Conservation (phyloP, 2,797 vertebrate species). For the Neomorphus geoffroyi region DNA sequence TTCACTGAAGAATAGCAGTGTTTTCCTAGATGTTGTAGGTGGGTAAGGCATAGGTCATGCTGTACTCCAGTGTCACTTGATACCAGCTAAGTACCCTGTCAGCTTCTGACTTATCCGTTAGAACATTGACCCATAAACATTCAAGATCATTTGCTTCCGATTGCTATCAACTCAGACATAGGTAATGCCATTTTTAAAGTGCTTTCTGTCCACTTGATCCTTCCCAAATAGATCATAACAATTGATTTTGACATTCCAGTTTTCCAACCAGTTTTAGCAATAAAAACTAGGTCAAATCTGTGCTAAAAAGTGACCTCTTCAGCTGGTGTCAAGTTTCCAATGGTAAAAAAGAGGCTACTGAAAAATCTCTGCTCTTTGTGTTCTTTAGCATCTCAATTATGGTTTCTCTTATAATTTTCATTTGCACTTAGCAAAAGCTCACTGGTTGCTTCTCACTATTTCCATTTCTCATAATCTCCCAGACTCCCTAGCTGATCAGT, state of each 20-base stretch:
- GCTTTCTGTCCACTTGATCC: slow-evolving; percentile 46
- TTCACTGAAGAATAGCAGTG: not conserved
- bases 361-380: not conserved
- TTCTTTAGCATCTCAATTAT: not conserved
- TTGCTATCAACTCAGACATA: slow-evolving; percentile 38
- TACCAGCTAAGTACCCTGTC: slow-evolving; percentile 59
- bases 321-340: not conserved
- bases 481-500: not conserved
- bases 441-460: not conserved
- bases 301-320: not conserved
- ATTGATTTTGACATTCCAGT: slow-evolving; percentile 32
- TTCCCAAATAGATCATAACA: slow-evolving; percentile 42
- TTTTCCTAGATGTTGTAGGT: not conserved
- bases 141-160: slow-evolving; percentile 26
- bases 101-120: slow-evolving; percentile 9
- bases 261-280: slow-evolving; percentile 14
- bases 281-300: slow-evolving; percentile 30
- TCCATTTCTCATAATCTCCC: not conserved
- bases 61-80: slow-evolving; percentile 43
- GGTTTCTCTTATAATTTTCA: not conserved
- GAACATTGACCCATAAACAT: slow-evolving; percentile 45
- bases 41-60: not conserved
- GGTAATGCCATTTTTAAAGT: slow-evolving; percentile 27
- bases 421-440: not conserved
- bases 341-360: not conserved